A percentile compares a stretch with the other conserved stretches of the same genome.
phyloP scores from a whole-genome alignment of 2,113 vertebrate species.

The Charadrius vociferus region DNA sequence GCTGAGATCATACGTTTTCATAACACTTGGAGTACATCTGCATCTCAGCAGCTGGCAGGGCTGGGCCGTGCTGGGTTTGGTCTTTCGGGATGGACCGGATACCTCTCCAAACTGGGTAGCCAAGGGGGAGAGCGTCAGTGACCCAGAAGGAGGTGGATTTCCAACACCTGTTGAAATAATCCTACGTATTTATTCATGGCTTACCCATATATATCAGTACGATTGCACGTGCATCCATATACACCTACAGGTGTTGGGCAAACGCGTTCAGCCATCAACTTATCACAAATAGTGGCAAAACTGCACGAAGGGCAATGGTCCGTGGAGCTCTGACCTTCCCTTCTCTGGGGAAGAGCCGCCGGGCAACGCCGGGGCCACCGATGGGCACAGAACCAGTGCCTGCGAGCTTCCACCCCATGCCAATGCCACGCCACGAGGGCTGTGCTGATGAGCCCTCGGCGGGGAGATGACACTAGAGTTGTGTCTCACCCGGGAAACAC shows the following conservation, averaged over 20 bases:
- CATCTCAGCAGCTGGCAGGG: neutral
- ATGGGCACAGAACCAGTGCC: accelerated
- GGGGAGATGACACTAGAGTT: no score
- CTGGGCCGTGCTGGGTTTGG: neutral
- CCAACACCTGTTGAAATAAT: conserved; percentile 42
- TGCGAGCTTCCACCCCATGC: accelerated
- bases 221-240: accelerated
- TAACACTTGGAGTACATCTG: neutral
- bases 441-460: accelerated
- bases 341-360: neutral
- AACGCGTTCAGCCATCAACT: accelerated
- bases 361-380: accelerated
- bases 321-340: accelerated
- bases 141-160: neutral
- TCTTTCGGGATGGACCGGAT: accelerated
- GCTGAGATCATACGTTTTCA: neutral
- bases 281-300: neutral
- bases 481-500: neutral
- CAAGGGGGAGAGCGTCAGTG: neutral
- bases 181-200: accelerated
- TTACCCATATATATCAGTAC: accelerated
- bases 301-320: accelerated
- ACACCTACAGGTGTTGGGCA: neutral
- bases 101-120: accelerated
- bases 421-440: accelerated